Percentiles rank a stretch among this genome's conserved stretches.
phyloP scores from a whole-genome alignment of 2,888 invertebrate genomes.

The Habroteleia sp. region DNA sequence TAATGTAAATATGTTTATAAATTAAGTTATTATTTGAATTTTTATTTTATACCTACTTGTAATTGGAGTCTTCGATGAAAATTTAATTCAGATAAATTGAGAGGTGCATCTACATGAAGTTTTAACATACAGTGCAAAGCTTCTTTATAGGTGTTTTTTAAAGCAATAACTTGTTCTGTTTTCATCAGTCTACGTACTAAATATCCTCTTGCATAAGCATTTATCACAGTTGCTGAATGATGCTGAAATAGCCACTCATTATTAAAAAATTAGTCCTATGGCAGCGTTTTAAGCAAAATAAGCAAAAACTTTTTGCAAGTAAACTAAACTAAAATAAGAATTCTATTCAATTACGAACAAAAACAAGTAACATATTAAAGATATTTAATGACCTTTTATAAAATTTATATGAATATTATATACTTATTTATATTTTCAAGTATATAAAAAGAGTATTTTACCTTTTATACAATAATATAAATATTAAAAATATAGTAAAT shows the following conservation, averaged over 20 bases:
- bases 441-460: too few relatives aligned
- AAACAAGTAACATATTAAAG: too few relatives aligned
- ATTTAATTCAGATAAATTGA: slow-evolving; percentile 84
- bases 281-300: too few relatives aligned
- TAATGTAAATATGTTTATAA: neutral
- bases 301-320: too few relatives aligned
- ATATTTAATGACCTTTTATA: too few relatives aligned
- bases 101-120: slow-evolving; percentile 84
- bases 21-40: neutral
- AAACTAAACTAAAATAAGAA: too few relatives aligned
- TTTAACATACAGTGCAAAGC: slow-evolving; percentile 89
- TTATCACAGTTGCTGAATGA: slow-evolving; percentile 86
- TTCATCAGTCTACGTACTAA: slow-evolving; percentile 90
- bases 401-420: too few relatives aligned
- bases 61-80: slow-evolving; percentile 88
- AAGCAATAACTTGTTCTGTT: slow-evolving; percentile 89
- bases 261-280: neutral
- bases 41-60: slow-evolving; percentile 85
- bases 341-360: too few relatives aligned
- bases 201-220: slow-evolving; percentile 88
- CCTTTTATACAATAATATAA: too few relatives aligned
- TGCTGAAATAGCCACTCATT: slow-evolving; percentile 71
- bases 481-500: too few relatives aligned
- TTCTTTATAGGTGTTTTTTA: slow-evolving; percentile 90
- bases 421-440: too few relatives aligned